Conservation (phyloP, 2,888 invertebrate genomes). For the Eilema caniola region DNA sequence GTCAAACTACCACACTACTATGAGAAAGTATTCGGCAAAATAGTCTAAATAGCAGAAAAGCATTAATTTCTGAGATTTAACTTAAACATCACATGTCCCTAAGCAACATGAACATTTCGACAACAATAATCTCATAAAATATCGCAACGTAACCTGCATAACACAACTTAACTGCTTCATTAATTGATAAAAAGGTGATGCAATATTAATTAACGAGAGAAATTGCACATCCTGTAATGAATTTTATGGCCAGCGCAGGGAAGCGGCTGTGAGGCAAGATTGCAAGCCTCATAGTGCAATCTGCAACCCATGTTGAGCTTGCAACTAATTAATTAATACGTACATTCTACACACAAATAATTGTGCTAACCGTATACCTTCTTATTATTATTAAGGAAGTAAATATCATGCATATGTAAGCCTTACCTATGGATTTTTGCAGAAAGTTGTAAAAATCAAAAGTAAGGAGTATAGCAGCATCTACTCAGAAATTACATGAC, state of each 20-base stretch:
- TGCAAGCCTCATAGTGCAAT: constrained; percentile 67
- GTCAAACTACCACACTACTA: too few relatives aligned
- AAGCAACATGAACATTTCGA: too few relatives aligned
- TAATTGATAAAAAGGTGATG: constrained; percentile 66
- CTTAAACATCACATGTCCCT: too few relatives aligned
- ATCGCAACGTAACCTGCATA: constrained; percentile 34
- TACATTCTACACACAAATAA: constrained; percentile 58
- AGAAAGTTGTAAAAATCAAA: neutral
- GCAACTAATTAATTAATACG: constrained; percentile 64
- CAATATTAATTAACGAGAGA: constrained; percentile 71
- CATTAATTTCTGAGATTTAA: too few relatives aligned
- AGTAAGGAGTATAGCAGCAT: too few relatives aligned
- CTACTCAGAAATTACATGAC: neutral
- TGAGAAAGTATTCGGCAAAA: too few relatives aligned
- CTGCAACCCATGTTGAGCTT: constrained; percentile 60
- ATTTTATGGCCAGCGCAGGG: constrained; percentile 66
- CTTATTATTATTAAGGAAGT: constrained; percentile 24
- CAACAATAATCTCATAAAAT: constrained; percentile 20
- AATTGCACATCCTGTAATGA: constrained; percentile 68
- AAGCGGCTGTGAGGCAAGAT: constrained; percentile 46
- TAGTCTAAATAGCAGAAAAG: too few relatives aligned
- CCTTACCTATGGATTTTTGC: neutral
- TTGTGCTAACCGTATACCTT: constrained; percentile 30
- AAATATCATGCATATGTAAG: too few relatives aligned
- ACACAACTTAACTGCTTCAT: constrained; percentile 53